Evolutionary conservation across 2,888 invertebrate genomes (phyloP), one percentile per base, ranked within the genome.

Genomic region (Oligia latruncula): DNA sequence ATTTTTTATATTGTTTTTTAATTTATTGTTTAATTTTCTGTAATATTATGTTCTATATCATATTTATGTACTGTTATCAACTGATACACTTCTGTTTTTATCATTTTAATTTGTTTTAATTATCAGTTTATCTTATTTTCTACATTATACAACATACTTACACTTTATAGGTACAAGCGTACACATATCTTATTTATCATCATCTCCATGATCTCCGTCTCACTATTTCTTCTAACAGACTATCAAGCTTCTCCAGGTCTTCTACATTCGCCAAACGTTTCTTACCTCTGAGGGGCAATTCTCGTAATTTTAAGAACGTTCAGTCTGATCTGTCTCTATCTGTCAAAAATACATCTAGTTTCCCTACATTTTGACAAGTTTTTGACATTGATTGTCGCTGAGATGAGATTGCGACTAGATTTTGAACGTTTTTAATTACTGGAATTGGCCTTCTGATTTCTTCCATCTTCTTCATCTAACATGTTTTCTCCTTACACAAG

Each of bases 111-210:
- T 84, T 72, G 58, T 72, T 72, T 55, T 55, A 55, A 73, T 70
- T 80, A 74, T 80, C 85, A 66, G 66, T 81, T 80, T 60, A 81
- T 85, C 70, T 80, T 74, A 80, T 68, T 75, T 74, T 85, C 35
- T 52, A 76, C 71, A 81, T 70, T 55, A 85, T 40, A 70, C 64
- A 58, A 71, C 60, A 82, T 52, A 68, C n/a, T 52, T 23, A 80
- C 60, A 80, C 80, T 46, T 66, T 71, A 5, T 29, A 65, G 2
- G 35, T 70, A 73, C 58, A 62, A 0, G 4, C 46, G 29, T 70
- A 70, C 55, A 62, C 4, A 9, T 58, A 49, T 43, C 35, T 65
- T 4, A 20, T 60, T 60, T 52, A 72, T 29, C 2, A 20, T 52
- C 40, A 13, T 29, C 55, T 72, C 15, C 2, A 17, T 20, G 40